phyloP scores from a whole-genome alignment of 2,888 invertebrate genomes.

The Tipula vernalis region DNA sequence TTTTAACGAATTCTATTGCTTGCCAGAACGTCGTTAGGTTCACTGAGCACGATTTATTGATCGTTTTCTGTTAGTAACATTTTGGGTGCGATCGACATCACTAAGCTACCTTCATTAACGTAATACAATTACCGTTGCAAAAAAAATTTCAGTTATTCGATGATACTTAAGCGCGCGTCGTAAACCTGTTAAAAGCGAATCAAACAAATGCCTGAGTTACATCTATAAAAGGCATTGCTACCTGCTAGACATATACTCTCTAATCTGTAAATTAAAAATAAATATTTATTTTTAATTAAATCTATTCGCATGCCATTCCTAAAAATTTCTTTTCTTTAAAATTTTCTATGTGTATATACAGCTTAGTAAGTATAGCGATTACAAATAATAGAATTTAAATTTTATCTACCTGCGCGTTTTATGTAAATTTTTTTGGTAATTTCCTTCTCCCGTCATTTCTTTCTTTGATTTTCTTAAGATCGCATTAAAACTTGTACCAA shows the following conservation, averaged over 20 bases:
- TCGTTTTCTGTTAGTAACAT: too few species aligned
- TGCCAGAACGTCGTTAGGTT: too few species aligned
- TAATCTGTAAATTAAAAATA: background rate
- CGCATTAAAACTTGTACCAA: background rate
- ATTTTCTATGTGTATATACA: background rate
- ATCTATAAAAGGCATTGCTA: background rate
- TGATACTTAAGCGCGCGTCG: too few species aligned
- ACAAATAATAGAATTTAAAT: background rate
- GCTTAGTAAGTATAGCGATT: background rate
- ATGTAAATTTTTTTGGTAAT: background rate
- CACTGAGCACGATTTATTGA: too few species aligned
- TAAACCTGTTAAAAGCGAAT: too few species aligned
- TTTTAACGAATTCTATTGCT: too few species aligned
- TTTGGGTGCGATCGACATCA: too few species aligned
- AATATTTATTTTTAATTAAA: background rate
- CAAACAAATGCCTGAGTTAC: too few species aligned
- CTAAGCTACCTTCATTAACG: too few species aligned
- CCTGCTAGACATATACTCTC: background rate
- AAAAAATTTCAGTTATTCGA: too few species aligned
- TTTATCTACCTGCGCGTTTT: background rate
- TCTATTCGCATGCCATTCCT: background rate
- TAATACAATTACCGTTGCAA: too few species aligned
- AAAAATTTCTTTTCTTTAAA: background rate
- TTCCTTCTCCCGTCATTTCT: background rate
- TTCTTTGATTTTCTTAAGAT: background rate